phyloP scores from a whole-genome alignment of 2,888 invertebrate species.

The Cylindroiulus punctatus region DNA sequence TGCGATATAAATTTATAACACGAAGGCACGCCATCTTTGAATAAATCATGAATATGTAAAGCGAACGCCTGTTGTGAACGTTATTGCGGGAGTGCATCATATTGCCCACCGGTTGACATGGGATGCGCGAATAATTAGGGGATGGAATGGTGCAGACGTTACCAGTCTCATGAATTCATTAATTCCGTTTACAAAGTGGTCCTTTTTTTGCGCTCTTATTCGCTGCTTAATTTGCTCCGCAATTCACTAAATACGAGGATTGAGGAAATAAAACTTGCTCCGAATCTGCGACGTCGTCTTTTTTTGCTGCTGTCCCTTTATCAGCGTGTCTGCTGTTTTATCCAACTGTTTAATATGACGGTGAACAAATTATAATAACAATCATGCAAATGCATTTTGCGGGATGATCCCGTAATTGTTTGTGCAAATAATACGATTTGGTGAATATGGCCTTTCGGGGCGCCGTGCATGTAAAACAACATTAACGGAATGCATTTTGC shows the following conservation, averaged over 20 bases:
- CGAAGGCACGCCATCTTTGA: conserved; percentile 19
- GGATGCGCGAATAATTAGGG: conserved; percentile 22
- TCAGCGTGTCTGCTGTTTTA: background rate
- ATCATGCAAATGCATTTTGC: conserved; percentile 34
- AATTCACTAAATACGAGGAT: background rate
- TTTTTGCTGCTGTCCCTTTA: background rate
- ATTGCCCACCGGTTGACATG: conserved; percentile 22
- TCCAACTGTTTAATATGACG: background rate
- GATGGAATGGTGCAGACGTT: conserved; percentile 27
- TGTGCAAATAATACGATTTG: conserved; percentile 17
- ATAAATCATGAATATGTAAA: conserved; percentile 43
- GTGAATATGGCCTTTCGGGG: background rate
- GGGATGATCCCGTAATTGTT: conserved; percentile 1
- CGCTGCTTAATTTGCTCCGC: conserved; percentile 5
- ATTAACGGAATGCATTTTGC: conserved; percentile 29
- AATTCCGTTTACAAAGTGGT: background rate
- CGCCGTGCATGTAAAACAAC: background rate
- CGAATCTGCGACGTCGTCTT: background rate
- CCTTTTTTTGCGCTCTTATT: background rate
- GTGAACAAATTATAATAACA: conserved; percentile 28
- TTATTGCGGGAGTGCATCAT: conserved; percentile 30
- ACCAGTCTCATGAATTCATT: conserved; percentile 19
- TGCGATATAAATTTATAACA: conserved; percentile 37
- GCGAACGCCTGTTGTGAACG: conserved; percentile 2
- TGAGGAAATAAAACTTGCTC: background rate